These are phyloP conservation scores for Drosophila kepulauana DNA, from an alignment of 1,140 invertebrate species.

Conservation along the genomic window DNA sequence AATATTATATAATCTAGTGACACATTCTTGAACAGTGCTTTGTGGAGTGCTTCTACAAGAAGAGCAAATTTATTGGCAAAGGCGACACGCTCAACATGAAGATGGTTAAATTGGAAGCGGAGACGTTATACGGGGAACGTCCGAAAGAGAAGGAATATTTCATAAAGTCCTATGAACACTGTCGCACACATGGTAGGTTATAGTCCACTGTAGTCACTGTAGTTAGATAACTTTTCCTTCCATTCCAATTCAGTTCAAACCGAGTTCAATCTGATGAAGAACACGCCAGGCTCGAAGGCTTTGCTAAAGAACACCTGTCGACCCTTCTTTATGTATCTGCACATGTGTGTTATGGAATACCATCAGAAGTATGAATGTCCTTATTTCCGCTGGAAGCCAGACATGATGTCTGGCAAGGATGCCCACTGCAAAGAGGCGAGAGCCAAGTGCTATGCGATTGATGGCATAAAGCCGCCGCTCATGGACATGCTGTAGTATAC, in stretches of 20 bases:
- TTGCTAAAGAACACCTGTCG: conserved; percentile 56
- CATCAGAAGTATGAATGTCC: conserved; percentile 67
- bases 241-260: not conserved
- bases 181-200: conserved; percentile 57
- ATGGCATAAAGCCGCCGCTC: conserved; percentile 40
- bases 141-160: conserved; percentile 70
- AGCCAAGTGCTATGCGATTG: conserved; percentile 62
- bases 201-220: not conserved
- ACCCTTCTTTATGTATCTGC: conserved; percentile 63
- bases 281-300: conserved; percentile 41
- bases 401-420: conserved; percentile 2
- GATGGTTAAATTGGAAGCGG: conserved; percentile 67
- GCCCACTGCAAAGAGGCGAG: conserved; percentile 24
- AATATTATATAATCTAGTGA: not conserved
- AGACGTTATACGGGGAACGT: conserved; percentile 39
- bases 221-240: not conserved
- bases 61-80: conserved; percentile 68
- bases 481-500: not conserved
- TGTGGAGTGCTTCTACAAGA: conserved; percentile 70
- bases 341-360: conserved; percentile 60
- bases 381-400: conserved; percentile 66
- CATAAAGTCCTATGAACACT: conserved; percentile 55
- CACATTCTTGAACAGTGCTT: conserved; percentile 50
- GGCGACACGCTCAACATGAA: conserved; percentile 73
- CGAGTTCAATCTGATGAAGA: conserved; percentile 41